Base-by-base conservation (phyloP, 2,113 vertebrate species). In the Triplophysa tibetana region DNA sequence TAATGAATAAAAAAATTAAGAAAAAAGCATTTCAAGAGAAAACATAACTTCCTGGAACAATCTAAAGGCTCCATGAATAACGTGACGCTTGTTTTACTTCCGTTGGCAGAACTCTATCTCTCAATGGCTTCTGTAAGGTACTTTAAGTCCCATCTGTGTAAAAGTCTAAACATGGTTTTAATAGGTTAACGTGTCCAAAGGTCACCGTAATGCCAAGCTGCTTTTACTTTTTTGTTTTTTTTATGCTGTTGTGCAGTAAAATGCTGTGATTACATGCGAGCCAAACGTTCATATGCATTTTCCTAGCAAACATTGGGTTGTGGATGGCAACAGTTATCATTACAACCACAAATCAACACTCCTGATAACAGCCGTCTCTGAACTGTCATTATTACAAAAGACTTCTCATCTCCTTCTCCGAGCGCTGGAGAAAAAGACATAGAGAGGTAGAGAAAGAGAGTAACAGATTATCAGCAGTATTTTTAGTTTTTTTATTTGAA, bases 401-500 rank as follows among this genome's bases (percentile, higher is more conserved):
- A 14, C 13, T 75, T 17, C 21, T n/a, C 56, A 14, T 75, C 60
- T n/a, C 58, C 12, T 21, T 48, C 19, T 75, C 58, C 17, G 48
- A 41, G 45, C 21, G 17, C 38, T 63, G 38, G 13, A 33, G 66
- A 74, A 62, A 70, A 58, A 70, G 77, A 60, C n/a, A 58, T 61
- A 69, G 33, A 24, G 60, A 65, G 10, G 69, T 33, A 77, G 24
- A 77, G 23, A 70, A 21, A 75, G 54, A 77, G 3, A 72, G 29
- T 7, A 56, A 38, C 50, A 38, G 41, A 77, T 75, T 70, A 24
- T 70, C 26, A 43, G 63, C 50, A 77, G 84, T 29, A 78, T 82
- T 82, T 82, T 70, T 9, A 58, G 48, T 67, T 78, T 65, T n/a
- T 60, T 10, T 65, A 45, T 58, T 63, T 41, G 8, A 58, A 41